phyloP scores from a whole-genome alignment of 2,888 invertebrate genomes.

The Lumbricus terrestris region DNA sequence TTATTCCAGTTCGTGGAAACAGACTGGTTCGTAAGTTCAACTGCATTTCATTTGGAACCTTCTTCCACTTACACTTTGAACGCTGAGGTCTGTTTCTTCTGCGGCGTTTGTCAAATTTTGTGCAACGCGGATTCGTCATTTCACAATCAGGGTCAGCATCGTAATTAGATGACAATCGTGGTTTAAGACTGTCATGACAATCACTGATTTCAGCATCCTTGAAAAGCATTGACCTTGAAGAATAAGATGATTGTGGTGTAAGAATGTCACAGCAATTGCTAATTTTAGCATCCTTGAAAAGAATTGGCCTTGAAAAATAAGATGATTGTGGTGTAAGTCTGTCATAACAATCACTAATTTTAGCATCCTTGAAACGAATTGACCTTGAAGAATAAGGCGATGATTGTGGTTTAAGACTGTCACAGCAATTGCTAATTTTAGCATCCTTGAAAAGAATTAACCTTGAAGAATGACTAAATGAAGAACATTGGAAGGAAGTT shows the following conservation, averaged over 20 bases:
- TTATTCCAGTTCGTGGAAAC: neutral
- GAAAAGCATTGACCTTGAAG: neutral
- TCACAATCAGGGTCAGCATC: neutral
- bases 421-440: neutral
- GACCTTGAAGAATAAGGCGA: neutral
- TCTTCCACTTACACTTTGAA: neutral
- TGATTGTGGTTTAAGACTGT: neutral
- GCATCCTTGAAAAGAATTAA: neutral
- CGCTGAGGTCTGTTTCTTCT: slow-evolving; percentile 5
- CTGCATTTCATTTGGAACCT: neutral
- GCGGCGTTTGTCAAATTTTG: neutral
- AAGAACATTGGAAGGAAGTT: neutral
- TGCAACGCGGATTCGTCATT: neutral
- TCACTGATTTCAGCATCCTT: neutral
- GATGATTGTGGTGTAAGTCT: too few species aligned
- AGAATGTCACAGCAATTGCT: too few species aligned
- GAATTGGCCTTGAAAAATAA: too few species aligned
- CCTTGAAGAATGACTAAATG: neutral
- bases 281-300: too few species aligned
- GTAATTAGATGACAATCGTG: neutral
- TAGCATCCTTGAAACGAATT: neutral
- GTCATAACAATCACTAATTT: neutral
- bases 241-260: neutral
- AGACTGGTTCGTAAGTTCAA: neutral
- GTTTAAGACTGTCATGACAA: neutral